A percentile compares a stretch with the other conserved stretches of the same genome.
phyloP scores from a whole-genome alignment of 2,113 vertebrate species.

The Xenopus tropicalis region UCB_Xtro_10.0 CM004444.2:132874001-132874500 shows the following conservation, averaged over 20 bases:
- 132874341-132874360: slow-evolving; percentile 69
- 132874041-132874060: too few species aligned
- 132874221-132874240: slow-evolving; percentile 18
- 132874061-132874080: too few species aligned
- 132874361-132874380: slow-evolving; percentile 60
- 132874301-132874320: slow-evolving; percentile 22
- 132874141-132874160: too few species aligned
- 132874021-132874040: too few species aligned
- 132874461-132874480: slow-evolving; percentile 86
- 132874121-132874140: too few species aligned
- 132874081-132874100: too few species aligned
- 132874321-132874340: slow-evolving; percentile 59
- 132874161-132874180: too few species aligned
- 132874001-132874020: too few species aligned
- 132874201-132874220: neutral
- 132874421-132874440: slow-evolving; percentile 75
- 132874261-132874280: neutral
- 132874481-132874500: slow-evolving; percentile 89
- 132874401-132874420: slow-evolving; percentile 51
- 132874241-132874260: neutral
- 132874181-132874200: slow-evolving; percentile 18
- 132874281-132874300: slow-evolving; percentile 9
- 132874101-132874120: too few species aligned
- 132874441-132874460: slow-evolving; percentile 89
- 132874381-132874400: slow-evolving; percentile 43